Conservation (phyloP, 2,888 invertebrate genomes). For the Melieria picta region DNA sequence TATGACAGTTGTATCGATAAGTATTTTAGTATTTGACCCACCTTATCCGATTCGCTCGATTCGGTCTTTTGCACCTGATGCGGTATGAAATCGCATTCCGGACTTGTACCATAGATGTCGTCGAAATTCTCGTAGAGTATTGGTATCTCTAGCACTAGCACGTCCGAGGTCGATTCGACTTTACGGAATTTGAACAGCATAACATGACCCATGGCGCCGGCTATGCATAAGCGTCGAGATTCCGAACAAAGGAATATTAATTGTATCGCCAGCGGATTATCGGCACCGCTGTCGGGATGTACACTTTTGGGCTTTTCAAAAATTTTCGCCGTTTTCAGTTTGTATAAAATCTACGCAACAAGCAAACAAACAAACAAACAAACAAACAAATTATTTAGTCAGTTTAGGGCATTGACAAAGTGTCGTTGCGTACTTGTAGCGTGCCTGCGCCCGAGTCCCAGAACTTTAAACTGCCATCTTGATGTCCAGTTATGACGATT, state of each 20-base stretch:
- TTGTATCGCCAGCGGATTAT: conserved; percentile 91
- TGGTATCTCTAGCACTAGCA: conserved; percentile 85
- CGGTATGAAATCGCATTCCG: conserved; percentile 81
- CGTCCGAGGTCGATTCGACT: conserved; percentile 84
- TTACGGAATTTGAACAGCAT: conserved; percentile 96
- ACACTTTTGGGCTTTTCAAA: conserved; percentile 71
- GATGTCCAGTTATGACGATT: conserved; percentile 98
- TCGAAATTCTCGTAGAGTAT: conserved; percentile 85
- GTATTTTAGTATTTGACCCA: conserved; percentile 34
- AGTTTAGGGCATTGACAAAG: too few species aligned
- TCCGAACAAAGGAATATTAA: conserved; percentile 92
- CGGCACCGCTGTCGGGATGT: conserved; percentile 75
- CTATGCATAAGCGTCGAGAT: conserved; percentile 86
- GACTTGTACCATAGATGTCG: conserved; percentile 78
- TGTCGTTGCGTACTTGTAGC: conserved; percentile 71
- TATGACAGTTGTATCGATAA: background rate
- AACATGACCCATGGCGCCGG: conserved; percentile 92
- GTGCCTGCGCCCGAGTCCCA: conserved; percentile 99
- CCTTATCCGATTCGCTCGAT: conserved; percentile 60
- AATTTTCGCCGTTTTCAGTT: conserved; percentile 93
- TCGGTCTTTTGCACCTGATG: conserved; percentile 67
- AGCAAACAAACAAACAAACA: conserved; percentile 8
- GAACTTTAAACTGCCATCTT: conserved; percentile 98
- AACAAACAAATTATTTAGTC: background rate
- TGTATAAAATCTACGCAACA: conserved; percentile 80